Conservation (phyloP, 2,888 invertebrate genomes). For the Cryptophagus acutangulus region DNA sequence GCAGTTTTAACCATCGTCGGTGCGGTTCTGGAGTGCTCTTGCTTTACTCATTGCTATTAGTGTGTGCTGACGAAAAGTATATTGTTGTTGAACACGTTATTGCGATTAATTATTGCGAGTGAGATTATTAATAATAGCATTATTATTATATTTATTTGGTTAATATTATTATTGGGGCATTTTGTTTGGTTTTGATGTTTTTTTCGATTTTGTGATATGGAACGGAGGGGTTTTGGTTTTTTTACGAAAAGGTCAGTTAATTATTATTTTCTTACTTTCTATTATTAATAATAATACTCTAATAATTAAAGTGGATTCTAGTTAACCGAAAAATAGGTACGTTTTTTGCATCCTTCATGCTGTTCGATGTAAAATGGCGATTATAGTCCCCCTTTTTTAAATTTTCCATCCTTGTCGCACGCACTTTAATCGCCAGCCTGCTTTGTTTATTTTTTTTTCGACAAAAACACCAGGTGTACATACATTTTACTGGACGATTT, state of each 20-base stretch:
- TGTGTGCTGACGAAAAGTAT: slow-evolving; percentile 15
- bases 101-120: slow-evolving; percentile 3
- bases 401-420: slow-evolving; percentile 23
- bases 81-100: slow-evolving; percentile 45
- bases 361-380: slow-evolving; percentile 30
- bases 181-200: slow-evolving; percentile 50
- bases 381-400: slow-evolving; percentile 17
- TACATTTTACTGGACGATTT: too few species aligned
- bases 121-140: too few species aligned
- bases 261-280: slow-evolving; percentile 36
- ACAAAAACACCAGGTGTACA: slow-evolving; percentile 22
- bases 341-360: neutral
- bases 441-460: too few species aligned
- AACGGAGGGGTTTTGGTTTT: slow-evolving; percentile 75
- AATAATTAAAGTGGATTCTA: too few species aligned
- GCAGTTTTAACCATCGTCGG: slow-evolving; percentile 29
- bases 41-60: slow-evolving; percentile 9
- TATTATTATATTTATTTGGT: slow-evolving; percentile 14
- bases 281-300: neutral
- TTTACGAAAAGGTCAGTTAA: slow-evolving; percentile 75
- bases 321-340: too few species aligned
- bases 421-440: too few species aligned
- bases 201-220: slow-evolving; percentile 65
- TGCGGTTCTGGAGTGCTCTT: slow-evolving; percentile 2
- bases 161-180: too few species aligned